Base-by-base conservation (phyloP, 2,888 invertebrate species). In the Tetrapedia diversipes region DNA sequence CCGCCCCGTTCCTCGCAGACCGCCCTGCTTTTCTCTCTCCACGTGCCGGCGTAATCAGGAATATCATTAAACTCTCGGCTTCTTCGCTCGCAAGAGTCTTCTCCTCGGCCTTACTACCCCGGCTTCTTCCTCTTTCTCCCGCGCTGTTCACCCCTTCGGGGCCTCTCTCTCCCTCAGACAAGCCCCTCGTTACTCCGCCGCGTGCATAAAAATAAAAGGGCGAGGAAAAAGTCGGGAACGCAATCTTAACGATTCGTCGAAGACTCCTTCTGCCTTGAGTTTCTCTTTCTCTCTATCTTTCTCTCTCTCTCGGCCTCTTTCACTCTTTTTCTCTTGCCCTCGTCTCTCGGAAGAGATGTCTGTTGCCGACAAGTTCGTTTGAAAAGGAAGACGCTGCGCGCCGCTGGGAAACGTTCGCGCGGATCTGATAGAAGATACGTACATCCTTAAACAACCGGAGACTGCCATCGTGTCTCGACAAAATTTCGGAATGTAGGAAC, bases 21-120 rank as follows among this genome's bases (percentile, higher is more conserved):
- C 43, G 29, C 61, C 69, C 67, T 69, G 70, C 70, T 77, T 79
- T 78, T 82, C 79, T 81, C 86, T 86, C 87, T 87, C 89, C 90
- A 89, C 89, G 91, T 90, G 90, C 89, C 87, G 83, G 85, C 87
- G 91, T 91, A 91, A 91, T 91, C 91, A 91, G 91, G 90, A 91
- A 91, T 91, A 91, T 91, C 91, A 91, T 91, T 91, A 91, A 91
- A 91, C 90, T 90, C 90, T 90, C 89, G 89, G 87, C 87, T 90
- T 87, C 88, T 87, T 86, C 86, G 86, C 82, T 86, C 86, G 85
- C 82, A 78, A 80, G 84, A 81, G 80, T 85, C 85, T 85, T 79
- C 76, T 70, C 49, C 75, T 61, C 71, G 60, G 39, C 61, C 70
- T 67, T 54, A n/a, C n/a, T n/a, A n/a, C 10, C 57, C 71, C 65